Conservation (phyloP, 1,140 invertebrate genomes). For the Diachasmimorpha longicaudata region DNA sequence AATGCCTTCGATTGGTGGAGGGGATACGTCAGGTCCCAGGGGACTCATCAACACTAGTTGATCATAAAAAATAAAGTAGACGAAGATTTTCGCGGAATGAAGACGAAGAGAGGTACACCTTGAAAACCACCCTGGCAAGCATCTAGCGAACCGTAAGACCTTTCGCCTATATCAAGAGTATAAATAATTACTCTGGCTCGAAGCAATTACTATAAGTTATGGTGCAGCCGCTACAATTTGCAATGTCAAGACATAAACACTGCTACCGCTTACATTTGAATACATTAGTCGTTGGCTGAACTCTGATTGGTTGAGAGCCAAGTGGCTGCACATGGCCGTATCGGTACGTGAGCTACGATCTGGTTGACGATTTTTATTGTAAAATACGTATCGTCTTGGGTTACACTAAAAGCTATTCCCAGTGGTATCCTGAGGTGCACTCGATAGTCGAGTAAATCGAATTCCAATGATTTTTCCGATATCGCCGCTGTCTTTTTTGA, state of each 20-base stretch:
- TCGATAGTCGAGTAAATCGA: neutral
- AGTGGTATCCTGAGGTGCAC: neutral
- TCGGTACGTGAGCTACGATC: slow-evolving; percentile 58
- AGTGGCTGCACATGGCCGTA: slow-evolving; percentile 39
- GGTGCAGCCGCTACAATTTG: slow-evolving; percentile 62
- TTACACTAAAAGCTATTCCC: slow-evolving; percentile 18
- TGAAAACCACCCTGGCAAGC: neutral
- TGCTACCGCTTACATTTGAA: slow-evolving; percentile 65
- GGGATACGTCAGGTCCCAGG: too few relatives aligned
- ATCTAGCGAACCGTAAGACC: neutral
- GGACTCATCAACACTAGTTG: too few relatives aligned
- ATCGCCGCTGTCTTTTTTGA: neutral
- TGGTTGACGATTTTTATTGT: slow-evolving; percentile 60
- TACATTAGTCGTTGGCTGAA: slow-evolving; percentile 53
- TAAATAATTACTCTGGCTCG: slow-evolving; percentile 63
- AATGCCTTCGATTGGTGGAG: too few relatives aligned
- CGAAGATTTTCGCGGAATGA: too few relatives aligned
- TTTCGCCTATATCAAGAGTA: slow-evolving; percentile 55
- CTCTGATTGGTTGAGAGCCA: slow-evolving; percentile 50
- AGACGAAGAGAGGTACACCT: neutral
- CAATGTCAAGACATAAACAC: slow-evolving; percentile 66
- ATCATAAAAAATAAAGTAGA: too few relatives aligned
- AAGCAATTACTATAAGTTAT: slow-evolving; percentile 65
- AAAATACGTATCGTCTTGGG: slow-evolving; percentile 26
- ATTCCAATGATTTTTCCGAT: neutral